These are phyloP conservation scores for Atherix ibis DNA, from an alignment of 2,888 invertebrate genomes.

Conservation along the genomic window DNA sequence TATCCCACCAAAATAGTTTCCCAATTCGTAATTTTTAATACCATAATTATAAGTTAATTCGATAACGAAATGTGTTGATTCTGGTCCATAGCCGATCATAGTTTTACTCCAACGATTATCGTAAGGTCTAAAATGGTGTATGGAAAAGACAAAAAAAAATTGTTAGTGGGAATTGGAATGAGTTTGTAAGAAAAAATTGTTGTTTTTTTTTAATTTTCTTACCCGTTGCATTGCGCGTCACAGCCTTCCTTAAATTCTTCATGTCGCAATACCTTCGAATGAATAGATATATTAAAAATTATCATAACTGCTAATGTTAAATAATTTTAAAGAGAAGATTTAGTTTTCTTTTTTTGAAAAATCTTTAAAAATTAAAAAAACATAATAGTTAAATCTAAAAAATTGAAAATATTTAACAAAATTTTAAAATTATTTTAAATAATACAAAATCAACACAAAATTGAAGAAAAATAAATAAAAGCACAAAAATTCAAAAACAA, in stretches of 20 bases:
- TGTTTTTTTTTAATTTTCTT: slow-evolving; percentile 16
- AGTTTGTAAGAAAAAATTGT: slow-evolving; percentile 5
- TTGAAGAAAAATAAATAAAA: no score
- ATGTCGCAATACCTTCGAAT: slow-evolving; percentile 88
- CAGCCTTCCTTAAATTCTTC: slow-evolving; percentile 97
- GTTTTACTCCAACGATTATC: slow-evolving; percentile 98
- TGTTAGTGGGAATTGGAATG: slow-evolving; percentile 1
- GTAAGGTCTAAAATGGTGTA: slow-evolving; percentile 56
- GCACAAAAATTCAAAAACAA: no score
- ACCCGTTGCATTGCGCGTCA: slow-evolving; percentile 96
- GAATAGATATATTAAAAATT: background rate
- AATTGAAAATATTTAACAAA: no score
- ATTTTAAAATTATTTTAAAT: no score
- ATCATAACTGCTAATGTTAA: no score
- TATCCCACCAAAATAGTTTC: slow-evolving; percentile 84
- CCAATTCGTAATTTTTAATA: slow-evolving; percentile 67
- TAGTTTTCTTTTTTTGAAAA: no score
- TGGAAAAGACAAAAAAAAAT: slow-evolving; percentile 1
- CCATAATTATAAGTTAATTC: slow-evolving; percentile 98
- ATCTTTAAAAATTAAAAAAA: no score
- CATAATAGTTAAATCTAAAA: no score
- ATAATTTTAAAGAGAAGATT: no score
- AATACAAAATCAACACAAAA: no score
- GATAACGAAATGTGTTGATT: slow-evolving; percentile 85
- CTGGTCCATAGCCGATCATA: slow-evolving; percentile 96